Base-by-base conservation (phyloP, 2,113 vertebrate species). In the Apus apus region DNA sequence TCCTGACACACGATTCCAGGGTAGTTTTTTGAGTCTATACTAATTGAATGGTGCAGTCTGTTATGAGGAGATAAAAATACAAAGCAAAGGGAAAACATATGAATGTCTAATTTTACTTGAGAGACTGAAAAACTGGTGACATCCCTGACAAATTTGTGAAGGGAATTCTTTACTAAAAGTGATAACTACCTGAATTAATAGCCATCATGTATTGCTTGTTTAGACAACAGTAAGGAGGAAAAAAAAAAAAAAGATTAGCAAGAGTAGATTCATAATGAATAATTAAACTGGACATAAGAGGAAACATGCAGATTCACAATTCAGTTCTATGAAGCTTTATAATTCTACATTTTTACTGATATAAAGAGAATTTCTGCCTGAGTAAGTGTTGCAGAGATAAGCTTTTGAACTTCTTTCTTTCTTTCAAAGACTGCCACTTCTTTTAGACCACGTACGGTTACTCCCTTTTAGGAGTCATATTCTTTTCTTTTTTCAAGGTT, bases 161-260 rank as follows among this genome's bases (percentile, higher is more conserved):
- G n/a, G 60, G 30, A 94, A 40, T 84, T 88, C 64, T 95, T 92
- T 64, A 86, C 67, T 80, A 64, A 76, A 95, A 95, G 72, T 90
- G 85, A 64, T 91, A 94, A 90, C 64, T 86, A 64, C 30, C 30
- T 90, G 89, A 91, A 97, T 88, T 86, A 93, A 75, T 93, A 87
- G 26, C 54, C 68, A 75, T 78, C 5, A 57, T 50, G 8, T 77
- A 78, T 58, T 0, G 0, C 25, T 19, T 94, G 45, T 88, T 95
- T 86, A 94, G 61, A 94, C 61, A 95, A 92, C 50, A 82, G 15
- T 9, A 90, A 57, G n/a, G 4, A 5, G 40, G 40, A 40, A 43
- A 10, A 43, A 43, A 43, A 51, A n/a, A 61, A 67, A n/a, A 54
- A 68, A 61, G 66, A 81, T 86, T 88, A 92, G 14, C 46, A 84